A percentile compares a stretch with the other conserved stretches of the same genome.
Conservation (phyloP, 2,797 vertebrate species). For the Schizopygopsis pylzovi region DNA sequence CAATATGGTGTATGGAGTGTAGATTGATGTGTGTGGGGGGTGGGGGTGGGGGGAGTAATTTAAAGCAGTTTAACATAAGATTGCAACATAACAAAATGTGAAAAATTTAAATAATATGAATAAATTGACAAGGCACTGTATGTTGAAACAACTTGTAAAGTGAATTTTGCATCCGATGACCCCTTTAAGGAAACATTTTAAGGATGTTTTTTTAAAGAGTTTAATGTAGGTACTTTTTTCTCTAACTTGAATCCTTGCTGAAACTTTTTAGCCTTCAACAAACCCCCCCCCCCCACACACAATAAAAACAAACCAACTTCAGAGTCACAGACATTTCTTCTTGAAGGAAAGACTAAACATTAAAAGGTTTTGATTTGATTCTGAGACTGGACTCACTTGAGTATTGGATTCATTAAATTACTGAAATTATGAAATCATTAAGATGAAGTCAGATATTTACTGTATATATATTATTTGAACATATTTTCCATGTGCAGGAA, state of each 20-base stretch:
- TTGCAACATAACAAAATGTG: too few relatives aligned
- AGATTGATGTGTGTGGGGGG: too few relatives aligned
- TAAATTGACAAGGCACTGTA: too few relatives aligned
- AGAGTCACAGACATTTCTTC: neutral
- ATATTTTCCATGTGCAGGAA: neutral
- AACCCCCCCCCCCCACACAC: too few relatives aligned
- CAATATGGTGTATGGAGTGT: too few relatives aligned
- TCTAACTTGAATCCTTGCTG: neutral
- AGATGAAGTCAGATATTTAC: neutral
- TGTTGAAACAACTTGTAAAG: too few relatives aligned
- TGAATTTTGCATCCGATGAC: too few relatives aligned
- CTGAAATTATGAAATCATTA: neutral
- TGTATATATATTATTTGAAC: neutral
- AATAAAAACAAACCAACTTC: neutral
- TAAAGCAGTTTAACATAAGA: too few relatives aligned
- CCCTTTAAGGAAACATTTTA: too few relatives aligned
- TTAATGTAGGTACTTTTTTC: neutral
- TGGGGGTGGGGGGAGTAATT: too few relatives aligned
- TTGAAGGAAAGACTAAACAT: neutral
- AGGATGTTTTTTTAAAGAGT: neutral
- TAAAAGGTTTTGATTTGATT: neutral
- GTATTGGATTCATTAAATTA: neutral
- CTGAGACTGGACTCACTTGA: neutral
- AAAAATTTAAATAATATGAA: too few relatives aligned
- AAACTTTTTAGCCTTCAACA: too few relatives aligned